A percentile compares a stretch with the other conserved stretches of the same genome.
These are phyloP conservation scores for Meliscaeva auricollis DNA, from an alignment of 2,888 invertebrate species.

Conservation along the genomic window DNA sequence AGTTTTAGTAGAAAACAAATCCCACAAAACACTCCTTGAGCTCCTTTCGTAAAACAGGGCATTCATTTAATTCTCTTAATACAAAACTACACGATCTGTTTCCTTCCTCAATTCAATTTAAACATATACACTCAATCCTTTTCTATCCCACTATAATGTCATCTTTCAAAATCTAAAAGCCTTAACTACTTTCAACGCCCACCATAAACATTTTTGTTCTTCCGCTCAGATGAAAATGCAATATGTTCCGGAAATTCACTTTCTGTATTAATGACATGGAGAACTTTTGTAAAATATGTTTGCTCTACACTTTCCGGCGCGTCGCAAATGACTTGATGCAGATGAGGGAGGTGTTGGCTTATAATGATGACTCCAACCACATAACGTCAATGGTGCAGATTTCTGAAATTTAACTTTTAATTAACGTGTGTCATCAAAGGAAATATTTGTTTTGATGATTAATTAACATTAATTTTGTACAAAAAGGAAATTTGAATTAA, in stretches of 20 bases:
- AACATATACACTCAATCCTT: constrained; percentile 10
- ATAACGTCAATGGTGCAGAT: not conserved
- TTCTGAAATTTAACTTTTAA: constrained; percentile 11
- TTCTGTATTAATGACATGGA: constrained; percentile 48
- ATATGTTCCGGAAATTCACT: constrained; percentile 62
- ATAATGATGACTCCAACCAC: not conserved
- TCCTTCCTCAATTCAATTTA: not conserved
- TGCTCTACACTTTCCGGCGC: constrained; percentile 10
- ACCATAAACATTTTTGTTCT: not conserved
- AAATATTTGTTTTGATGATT: constrained; percentile 23
- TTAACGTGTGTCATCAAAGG: not conserved
- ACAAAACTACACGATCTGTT: not conserved
- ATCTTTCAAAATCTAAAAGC: not conserved
- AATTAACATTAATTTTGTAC: constrained; percentile 1
- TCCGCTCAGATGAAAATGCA: constrained; percentile 50
- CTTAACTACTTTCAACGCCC: not conserved
- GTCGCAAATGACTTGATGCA: constrained; percentile 12
- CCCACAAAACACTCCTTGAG: not conserved
- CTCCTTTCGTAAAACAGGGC: not conserved
- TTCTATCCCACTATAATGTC: not conserved
- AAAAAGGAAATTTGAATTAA: no score
- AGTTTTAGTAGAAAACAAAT: not conserved
- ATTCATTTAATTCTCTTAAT: not conserved
- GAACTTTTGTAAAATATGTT: constrained; percentile 34
- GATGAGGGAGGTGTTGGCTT: constrained; percentile 8